Evolutionary conservation across 2,797 vertebrate species (phyloP), one percentile per base, ranked within the genome.

Genomic region (Argentina silus): DNA sequence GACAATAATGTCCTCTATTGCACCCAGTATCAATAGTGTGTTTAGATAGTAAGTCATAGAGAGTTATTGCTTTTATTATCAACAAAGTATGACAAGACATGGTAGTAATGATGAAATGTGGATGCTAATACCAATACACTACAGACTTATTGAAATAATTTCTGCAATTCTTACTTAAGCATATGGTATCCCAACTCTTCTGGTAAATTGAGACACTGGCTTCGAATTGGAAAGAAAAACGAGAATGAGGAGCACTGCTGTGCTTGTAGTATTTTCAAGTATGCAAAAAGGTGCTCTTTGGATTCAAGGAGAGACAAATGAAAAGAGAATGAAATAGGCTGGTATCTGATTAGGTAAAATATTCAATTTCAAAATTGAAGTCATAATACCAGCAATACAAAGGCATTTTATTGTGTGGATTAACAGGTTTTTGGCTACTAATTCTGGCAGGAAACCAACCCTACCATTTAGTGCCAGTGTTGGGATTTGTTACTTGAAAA

Each of bases 81-180:
- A 23, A 19, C 27, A 60, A 2, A 27, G 57, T 60, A 12, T 14
- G 6, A 11, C 27, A 14, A 5, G 63, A 45, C 43, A 17, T 47
- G 44, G 15, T 23, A 45, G 64, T 48, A 15, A 67, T 27, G 47
- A 51, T 51, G 47, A 67, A 19, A 67, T 67, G 47, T 67, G 64
- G 47, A 27, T 36, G 42, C 5, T 47, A 67, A 62, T 62, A 15
- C 60, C 17, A 47, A 67, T 14, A 45, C 12, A 36, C 19, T 47
- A 17, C 19, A 48, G 12, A 10, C 45, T 48, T 48, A 36, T 48
- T 67, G 21, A 51, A 67, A 67, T 48, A 45, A 67, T 50, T 67
- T 8, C 45, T 15, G 44, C 45, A 27, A 66, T 66, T 10, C 64
- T 50, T 21, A 12, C 27, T 7, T 36, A 67, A 51, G 50, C 19